phyloP scores from a whole-genome alignment of 2,797 vertebrate genomes.

The Apogon hyalosoma region DNA sequence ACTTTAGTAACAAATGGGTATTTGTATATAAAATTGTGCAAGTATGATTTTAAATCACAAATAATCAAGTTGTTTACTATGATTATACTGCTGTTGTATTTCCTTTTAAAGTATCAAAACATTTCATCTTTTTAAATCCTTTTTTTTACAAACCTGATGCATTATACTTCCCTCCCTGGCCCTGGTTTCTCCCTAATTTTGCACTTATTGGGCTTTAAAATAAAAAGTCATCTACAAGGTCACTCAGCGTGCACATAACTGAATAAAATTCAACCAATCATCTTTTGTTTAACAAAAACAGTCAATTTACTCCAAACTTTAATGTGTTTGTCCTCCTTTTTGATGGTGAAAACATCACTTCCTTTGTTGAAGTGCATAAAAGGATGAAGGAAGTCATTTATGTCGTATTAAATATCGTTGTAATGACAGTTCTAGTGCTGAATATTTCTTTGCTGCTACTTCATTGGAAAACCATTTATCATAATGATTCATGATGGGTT shows the following conservation, averaged over 20 bases:
- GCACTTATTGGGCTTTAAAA: neutral
- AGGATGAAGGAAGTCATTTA: no score
- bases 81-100: neutral
- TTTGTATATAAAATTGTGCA: no score
- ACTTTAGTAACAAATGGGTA: conserved; percentile 3
- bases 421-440: no score
- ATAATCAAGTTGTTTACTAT: neutral
- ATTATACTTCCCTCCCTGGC: neutral
- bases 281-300: no score
- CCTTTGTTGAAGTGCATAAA: no score
- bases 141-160: neutral
- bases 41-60: neutral
- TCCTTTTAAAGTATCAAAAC: neutral
- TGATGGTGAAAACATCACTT: no score
- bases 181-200: neutral
- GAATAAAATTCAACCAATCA: no score
- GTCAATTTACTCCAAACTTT: no score
- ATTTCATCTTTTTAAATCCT: no score
- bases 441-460: neutral
- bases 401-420: no score
- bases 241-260: no score
- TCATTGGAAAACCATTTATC: conserved; percentile 26
- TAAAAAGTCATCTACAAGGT: neutral
- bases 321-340: no score
- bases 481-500: conserved; percentile 11